These are phyloP conservation scores for Hydraecia micacea DNA, from an alignment of 2,888 invertebrate species.

Conservation along the genomic window DNA sequence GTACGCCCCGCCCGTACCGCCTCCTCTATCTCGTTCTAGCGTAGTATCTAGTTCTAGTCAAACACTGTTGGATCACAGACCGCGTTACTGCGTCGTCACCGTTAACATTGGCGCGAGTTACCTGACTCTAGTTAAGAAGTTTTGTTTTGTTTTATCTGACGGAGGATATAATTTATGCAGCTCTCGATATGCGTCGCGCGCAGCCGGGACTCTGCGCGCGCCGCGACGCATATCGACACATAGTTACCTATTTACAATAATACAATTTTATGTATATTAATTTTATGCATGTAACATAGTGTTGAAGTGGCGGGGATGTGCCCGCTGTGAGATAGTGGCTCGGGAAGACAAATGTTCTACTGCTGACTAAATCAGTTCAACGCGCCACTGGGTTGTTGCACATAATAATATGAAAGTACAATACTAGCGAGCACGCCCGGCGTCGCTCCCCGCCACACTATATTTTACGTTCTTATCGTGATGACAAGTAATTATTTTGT, in stretches of 20 bases:
- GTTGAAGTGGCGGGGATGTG: constrained; percentile 69
- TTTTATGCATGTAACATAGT: constrained; percentile 80
- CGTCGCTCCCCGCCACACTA: constrained; percentile 59
- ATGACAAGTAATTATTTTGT: constrained; percentile 75
- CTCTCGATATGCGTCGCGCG: constrained; percentile 76
- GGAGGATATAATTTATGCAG: constrained; percentile 78
- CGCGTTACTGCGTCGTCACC: constrained; percentile 49
- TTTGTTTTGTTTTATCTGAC: constrained; percentile 78
- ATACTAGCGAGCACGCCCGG: constrained; percentile 27
- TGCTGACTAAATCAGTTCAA: constrained; percentile 1
- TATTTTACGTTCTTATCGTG: constrained; percentile 79
- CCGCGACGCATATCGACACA: constrained; percentile 75
- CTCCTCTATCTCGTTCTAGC: constrained; percentile 63
- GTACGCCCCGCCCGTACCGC: constrained; percentile 33
- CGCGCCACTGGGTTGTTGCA: constrained; percentile 9
- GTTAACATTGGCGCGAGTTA: constrained; percentile 76
- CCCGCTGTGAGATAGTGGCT: background rate
- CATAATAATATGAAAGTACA: constrained; percentile 38
- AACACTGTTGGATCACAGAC: constrained; percentile 69
- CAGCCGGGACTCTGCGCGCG: constrained; percentile 61
- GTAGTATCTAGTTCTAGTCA: constrained; percentile 73
- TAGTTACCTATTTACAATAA: constrained; percentile 85
- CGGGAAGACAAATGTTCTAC: background rate
- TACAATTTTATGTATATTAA: constrained; percentile 81
- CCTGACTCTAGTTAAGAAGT: constrained; percentile 81